These are phyloP conservation scores for Bugulina stolonifera DNA, from an alignment of 2,888 invertebrate genomes.

Conservation along the genomic window DNA sequence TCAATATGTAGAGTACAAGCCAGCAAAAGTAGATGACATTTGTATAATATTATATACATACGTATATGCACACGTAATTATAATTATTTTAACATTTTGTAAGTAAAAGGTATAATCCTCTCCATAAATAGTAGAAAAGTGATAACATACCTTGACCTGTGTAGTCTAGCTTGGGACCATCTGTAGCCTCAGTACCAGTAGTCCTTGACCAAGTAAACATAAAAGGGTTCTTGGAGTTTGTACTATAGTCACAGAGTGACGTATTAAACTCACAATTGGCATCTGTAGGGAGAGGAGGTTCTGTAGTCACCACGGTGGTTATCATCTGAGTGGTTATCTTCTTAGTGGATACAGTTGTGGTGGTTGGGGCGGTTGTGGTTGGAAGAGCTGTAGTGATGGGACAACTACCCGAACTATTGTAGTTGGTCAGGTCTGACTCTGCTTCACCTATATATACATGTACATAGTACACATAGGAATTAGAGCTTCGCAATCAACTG, in stretches of 20 bases:
- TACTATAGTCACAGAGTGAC: not conserved
- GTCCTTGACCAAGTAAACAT: not conserved
- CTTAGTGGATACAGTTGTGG: not conserved
- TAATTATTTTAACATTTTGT: too few species aligned
- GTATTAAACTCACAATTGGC: conserved; percentile 1
- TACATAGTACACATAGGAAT: too few species aligned
- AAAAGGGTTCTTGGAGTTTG: not conserved
- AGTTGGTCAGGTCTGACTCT: not conserved
- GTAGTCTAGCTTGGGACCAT: too few species aligned
- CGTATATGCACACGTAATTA: too few species aligned
- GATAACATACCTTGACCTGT: too few species aligned
- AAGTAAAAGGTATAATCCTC: too few species aligned
- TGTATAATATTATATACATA: too few species aligned
- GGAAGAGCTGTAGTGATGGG: not conserved
- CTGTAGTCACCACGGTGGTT: not conserved
- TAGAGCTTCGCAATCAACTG: too few species aligned
- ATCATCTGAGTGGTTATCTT: not conserved
- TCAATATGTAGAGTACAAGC: too few species aligned
- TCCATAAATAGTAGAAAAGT: too few species aligned
- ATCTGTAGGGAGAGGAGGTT: not conserved
- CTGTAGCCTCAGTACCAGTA: not conserved
- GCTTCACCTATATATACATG: not conserved
- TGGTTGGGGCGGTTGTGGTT: not conserved
- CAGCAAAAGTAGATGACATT: too few species aligned
- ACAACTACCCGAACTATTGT: not conserved